Conservation (phyloP, 2,888 invertebrate genomes). For the Agrochola macilenta region DNA sequence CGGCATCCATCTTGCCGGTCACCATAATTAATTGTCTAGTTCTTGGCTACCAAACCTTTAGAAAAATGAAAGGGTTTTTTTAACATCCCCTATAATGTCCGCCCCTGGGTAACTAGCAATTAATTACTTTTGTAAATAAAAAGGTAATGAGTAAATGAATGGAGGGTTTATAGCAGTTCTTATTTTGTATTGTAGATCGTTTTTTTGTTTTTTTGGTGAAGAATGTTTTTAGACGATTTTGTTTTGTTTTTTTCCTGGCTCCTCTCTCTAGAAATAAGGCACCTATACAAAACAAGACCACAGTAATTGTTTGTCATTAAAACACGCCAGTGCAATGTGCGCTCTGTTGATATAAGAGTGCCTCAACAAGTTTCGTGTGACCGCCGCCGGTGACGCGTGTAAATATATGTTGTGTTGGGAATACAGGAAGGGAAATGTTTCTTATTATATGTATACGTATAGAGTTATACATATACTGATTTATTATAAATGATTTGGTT, state of each 20-base stretch:
- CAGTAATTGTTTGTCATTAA: conserved; percentile 10
- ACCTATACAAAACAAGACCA: neutral
- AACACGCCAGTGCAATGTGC: neutral
- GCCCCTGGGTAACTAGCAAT: conserved; percentile 60
- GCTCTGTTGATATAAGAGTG: conserved; percentile 16
- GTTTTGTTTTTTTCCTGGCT: conserved; percentile 13
- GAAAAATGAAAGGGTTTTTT: conserved; percentile 56
- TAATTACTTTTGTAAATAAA: conserved; percentile 60
- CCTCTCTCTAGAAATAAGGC: neutral
- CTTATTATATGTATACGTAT: too few species aligned
- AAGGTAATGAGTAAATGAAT: conserved; percentile 53
- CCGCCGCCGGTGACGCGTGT: conserved; percentile 4
- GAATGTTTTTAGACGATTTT: conserved; percentile 14
- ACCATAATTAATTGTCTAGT: conserved; percentile 69
- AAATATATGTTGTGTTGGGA: neutral
- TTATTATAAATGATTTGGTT: too few species aligned
- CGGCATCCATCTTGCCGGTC: conserved; percentile 59
- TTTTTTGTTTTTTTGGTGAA: conserved; percentile 39
- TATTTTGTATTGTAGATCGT: conserved; percentile 59
- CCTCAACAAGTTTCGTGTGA: conserved; percentile 35
- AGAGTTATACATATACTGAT: too few species aligned
- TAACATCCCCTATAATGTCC: conserved; percentile 49
- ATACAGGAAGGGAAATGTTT: neutral
- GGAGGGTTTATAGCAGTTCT: conserved; percentile 56
- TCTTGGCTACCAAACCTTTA: conserved; percentile 53